Conservation (phyloP, 2,888 invertebrate species). For the Hetaerina titia region DNA sequence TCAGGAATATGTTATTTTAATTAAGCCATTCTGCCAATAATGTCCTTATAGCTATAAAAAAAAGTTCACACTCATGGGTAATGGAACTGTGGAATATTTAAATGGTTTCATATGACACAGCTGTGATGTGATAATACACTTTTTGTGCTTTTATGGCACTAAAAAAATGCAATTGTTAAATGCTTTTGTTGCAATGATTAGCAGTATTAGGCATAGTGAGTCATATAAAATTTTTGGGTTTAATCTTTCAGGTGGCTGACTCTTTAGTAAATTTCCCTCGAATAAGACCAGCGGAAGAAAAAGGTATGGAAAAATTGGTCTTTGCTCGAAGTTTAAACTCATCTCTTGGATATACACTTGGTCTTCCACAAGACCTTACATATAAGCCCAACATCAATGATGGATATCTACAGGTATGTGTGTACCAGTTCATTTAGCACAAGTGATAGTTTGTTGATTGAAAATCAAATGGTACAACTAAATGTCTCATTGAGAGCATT, state of each 20-base stretch:
- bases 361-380: neutral
- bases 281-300: neutral
- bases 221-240: neutral
- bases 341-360: neutral
- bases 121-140: neutral
- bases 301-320: neutral
- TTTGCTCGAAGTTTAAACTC: neutral
- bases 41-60: neutral
- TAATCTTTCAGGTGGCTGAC: neutral
- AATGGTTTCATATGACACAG: neutral
- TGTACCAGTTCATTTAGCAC: neutral
- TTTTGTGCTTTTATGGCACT: too few relatives aligned
- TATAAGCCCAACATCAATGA: conserved; percentile 44
- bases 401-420: conserved; percentile 40
- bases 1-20: neutral
- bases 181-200: too few relatives aligned
- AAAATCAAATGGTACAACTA: too few relatives aligned
- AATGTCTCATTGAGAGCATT: too few relatives aligned
- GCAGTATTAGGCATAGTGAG: too few relatives aligned
- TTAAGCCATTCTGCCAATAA: neutral
- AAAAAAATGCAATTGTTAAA: too few relatives aligned
- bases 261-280: neutral
- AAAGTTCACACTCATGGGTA: neutral
- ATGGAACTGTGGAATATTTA: neutral
- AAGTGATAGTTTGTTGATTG: too few relatives aligned